Evolutionary conservation across 2,888 invertebrate species (phyloP), one percentile per base, ranked within the genome.

Genomic region (Xanthia togata): DNA sequence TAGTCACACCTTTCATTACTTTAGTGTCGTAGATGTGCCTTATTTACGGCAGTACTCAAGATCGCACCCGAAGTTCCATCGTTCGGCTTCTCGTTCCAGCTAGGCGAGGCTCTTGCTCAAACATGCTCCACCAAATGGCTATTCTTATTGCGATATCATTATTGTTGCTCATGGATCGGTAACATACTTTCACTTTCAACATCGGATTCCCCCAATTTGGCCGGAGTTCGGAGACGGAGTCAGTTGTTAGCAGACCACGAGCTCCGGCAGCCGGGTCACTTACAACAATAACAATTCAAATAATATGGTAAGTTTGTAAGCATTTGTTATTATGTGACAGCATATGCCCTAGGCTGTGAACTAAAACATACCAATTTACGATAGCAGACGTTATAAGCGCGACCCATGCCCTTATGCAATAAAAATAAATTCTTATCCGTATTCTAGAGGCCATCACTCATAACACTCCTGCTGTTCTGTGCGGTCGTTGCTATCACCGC

Each of bases 181-280:
- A 90, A 87, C 91, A 90, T 84, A 93, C 95, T 94, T 94, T 94
- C 94, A 94, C 95, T 95, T 89, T 93, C 89, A 87, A 91, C 90
- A 91, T 91, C 89, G 85, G 91, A 85, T 85, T 90, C 90, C 88
- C 91, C 91, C 83, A 89, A 91, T 85, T 84, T 85, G 79, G 88
- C 71, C 62, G 50, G 76, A 82, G 85, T 67, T 78, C 3, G 68
- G 75, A 73, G 69, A 38, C 68, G 64, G 79, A 82, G 84, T 82
- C 87, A 91, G 91, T 89, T 85, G 81, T 74, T 75, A 76, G 50
- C 79, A 81, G 81, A 89, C 86, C 84, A 77, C 88, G 75, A 77
- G 81, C 70, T 78, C 69, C 70, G 71, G 64, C 76, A 83, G 86
- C 76, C 76, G 87, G 59, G 60, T 73, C 77, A 41, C 71, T 69